Evolutionary conservation across 2,888 invertebrate genomes (phyloP), one percentile per base, ranked within the genome.

Genomic region (Nudaria mundana): DNA sequence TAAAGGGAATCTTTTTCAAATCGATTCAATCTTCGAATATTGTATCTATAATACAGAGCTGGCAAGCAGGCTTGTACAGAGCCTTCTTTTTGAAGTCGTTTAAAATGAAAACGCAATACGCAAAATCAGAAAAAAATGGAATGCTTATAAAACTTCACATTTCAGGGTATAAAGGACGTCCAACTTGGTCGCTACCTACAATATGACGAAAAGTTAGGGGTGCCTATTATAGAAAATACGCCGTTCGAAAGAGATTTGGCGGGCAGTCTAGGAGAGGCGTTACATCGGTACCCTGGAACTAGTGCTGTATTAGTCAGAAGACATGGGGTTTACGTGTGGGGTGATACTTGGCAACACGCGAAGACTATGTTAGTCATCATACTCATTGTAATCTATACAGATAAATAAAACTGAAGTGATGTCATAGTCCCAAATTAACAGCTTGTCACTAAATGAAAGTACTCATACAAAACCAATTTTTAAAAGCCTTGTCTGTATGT

Each of bases 261-360:
- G 46, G 93, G 94, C 8, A 91, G 94, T 40, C 92, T 98, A 90
- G 93, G 92, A 2, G 88, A 92, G 49, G 94, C 95, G 0, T 92
- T 98, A 64, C 67, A 87, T 38, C 88, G 93, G 52, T 97, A 98
- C 86, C 98, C 98, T 0, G 94, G 96, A 31, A 94, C 97, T 8
- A 94, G 94, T 66, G 98, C 98, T 0, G 93, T 98, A 30, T 88
- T 98, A 6, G 98, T 99, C 1, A 89, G 98, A 29, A 91, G 98
- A 45, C 99, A 99, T 80, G 99, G 99, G 0, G 93, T 98, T 30
- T 99, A 99, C 74, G 98, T 98, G 3, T 99, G 99, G 98, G 99
- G 98, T 0, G 93, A 94, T 47, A 93, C 93, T 2, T 99, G 99
- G 98, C 94, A 98, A 72, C 94, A 96, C 71, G 95, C 98, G 0